Base-by-base conservation (phyloP, 2,797 vertebrate species). In the Sebastes flavidus region DNA sequence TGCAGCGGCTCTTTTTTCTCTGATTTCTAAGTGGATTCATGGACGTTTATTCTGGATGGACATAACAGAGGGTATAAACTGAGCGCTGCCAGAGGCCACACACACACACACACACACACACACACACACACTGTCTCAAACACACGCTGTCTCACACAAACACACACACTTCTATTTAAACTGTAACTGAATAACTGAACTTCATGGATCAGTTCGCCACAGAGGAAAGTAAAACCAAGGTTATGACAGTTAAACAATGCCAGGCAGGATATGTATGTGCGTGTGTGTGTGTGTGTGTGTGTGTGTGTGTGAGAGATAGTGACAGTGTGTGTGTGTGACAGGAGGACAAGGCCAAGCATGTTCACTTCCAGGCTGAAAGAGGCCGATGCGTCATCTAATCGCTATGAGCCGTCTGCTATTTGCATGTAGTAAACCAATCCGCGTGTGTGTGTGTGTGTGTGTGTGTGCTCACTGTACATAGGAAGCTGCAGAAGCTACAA, bases 321-420 rank as follows among this genome's bases (percentile, higher is more conserved):
- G 32, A 32, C 32, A 32, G 20, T 72, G 82, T 79, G 61, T 30
- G 30, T 30, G 30, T 30, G 71, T 74, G 72, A 61, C 29, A 72
- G 38, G 20, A 42, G 73, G 78, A 82, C 78, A 85, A 72, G 84
- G 62, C 76, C 12, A 24, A 72, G 34, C 81, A 77, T 85, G 87
- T 85, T 81, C 72, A 83, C 80, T 75, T 87, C 75, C 72, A 83
- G 61, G 3, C 72, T 77, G 65, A 67, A 73, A 79, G 76, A 72
- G 42, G 55, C 38, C 4, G 65, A 77, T 86, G 58, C 27, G 67
- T 86, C 80, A 90, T 83, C 62, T 80, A 55, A 88, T 87, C 56
- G 4, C 80, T 77, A 77, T 85, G 82, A 81, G 70, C 75, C 3
- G 49, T 59, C 66, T 36, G 62, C 59, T 49, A 74, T 69, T 65